phyloP scores from a whole-genome alignment of 2,113 vertebrate genomes.

The Python bivittatus region DNA sequence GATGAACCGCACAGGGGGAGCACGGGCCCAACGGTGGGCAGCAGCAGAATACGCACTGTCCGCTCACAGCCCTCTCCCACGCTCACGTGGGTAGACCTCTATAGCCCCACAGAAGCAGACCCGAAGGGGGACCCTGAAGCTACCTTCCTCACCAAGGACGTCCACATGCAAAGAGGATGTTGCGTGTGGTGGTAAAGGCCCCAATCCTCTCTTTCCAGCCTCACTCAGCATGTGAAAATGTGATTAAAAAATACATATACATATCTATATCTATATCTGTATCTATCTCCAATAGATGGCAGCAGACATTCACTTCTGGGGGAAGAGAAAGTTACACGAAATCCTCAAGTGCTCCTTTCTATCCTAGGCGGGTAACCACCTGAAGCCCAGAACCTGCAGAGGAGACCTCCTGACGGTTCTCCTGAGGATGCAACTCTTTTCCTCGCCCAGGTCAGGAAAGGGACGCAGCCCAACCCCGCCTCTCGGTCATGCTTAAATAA shows the following conservation, averaged over 20 bases:
- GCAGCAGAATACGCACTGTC: not conserved
- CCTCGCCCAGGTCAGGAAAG: not conserved
- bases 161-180: not conserved
- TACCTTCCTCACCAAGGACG: not conserved
- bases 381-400: not conserved
- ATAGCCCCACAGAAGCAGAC: not conserved
- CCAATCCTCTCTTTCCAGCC: too few species aligned
- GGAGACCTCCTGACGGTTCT: not conserved
- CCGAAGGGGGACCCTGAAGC: not conserved
- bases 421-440: not conserved
- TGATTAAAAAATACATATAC: not conserved
- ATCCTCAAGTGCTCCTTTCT: not conserved
- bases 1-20: not conserved
- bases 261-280: too few species aligned
- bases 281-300: slow-evolving; percentile 15
- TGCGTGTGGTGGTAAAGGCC: too few species aligned
- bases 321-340: not conserved
- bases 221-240: not conserved
- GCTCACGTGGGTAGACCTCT: not conserved
- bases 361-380: not conserved
- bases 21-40: not conserved
- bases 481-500: not conserved
- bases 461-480: not conserved
- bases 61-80: not conserved
- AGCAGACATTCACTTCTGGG: not conserved